A percentile compares a stretch with the other conserved stretches of the same genome.
phyloP scores from a whole-genome alignment of 2,888 invertebrate species.

The Odiellus spinosus region DNA sequence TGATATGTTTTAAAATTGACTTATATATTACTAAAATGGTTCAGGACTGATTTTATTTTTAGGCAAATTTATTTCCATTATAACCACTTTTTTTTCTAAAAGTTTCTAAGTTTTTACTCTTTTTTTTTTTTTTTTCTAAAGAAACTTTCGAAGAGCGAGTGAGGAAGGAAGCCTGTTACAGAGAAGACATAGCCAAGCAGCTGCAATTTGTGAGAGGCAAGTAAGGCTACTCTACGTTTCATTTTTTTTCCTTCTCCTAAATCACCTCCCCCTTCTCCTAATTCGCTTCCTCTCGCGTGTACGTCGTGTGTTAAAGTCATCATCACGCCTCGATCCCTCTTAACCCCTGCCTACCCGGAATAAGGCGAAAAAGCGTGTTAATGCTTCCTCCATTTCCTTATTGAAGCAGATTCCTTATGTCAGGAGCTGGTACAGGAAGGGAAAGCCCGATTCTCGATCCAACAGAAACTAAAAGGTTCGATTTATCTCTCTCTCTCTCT shows the following conservation, averaged over 20 bases:
- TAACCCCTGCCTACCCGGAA: neutral
- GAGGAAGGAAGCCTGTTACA: constrained; percentile 25
- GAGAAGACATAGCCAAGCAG: constrained; percentile 28
- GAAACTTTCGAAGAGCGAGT: constrained; percentile 28
- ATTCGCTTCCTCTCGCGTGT: neutral
- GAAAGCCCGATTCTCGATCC: constrained; percentile 26
- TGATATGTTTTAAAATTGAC: neutral
- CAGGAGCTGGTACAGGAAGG: constrained; percentile 28
- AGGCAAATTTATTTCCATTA: too few species aligned
- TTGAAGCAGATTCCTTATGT: constrained; percentile 25
- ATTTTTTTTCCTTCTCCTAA: neutral
- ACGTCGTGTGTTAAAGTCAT: neutral
- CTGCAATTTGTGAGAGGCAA: constrained; percentile 28
- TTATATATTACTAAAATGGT: neutral
- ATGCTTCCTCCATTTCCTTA: neutral
- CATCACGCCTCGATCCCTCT: neutral
- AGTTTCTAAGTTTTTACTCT: neutral
- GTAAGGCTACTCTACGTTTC: neutral
- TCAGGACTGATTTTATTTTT: too few species aligned
- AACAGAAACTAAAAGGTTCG: constrained; percentile 29
- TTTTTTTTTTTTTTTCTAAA: constrained; percentile 10
- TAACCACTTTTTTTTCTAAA: neutral
- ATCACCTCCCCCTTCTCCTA: constrained; percentile 1
- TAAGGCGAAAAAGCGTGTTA: neutral
- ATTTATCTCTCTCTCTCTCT: too few species aligned